Percentiles rank a stretch among this genome's conserved stretches.
Evolutionary conservation across 2,797 vertebrate species (phyloP).

Genomic region (Eulemur rubriventer): DNA sequence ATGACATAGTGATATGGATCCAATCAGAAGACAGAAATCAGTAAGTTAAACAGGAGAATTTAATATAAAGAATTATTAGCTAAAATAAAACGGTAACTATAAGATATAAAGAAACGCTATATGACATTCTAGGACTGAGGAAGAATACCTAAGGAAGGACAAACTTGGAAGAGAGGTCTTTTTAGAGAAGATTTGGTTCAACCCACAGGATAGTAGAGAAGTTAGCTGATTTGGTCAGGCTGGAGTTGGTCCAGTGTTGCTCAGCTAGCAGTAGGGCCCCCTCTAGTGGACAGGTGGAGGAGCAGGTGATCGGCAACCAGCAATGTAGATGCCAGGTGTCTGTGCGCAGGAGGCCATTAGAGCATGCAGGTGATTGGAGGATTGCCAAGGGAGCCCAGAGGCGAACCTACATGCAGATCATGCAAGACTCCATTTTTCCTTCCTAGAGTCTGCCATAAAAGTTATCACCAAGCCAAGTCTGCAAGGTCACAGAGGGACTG

Average conservation of each 20-base stretch:
- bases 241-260: background rate
- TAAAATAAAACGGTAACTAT: background rate
- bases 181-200: background rate
- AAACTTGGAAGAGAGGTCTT: background rate
- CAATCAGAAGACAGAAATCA: background rate
- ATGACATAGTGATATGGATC: background rate
- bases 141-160: background rate
- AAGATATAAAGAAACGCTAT: background rate
- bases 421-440: background rate
- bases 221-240: background rate
- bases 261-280: background rate
- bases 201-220: background rate
- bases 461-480: background rate
- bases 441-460: background rate
- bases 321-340: too few relatives aligned
- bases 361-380: background rate
- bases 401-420: background rate
- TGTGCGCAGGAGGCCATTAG: fast-evolving
- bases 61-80: background rate
- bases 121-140: background rate
- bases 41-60: background rate
- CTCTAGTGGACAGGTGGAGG: too few relatives aligned
- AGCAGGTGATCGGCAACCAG: background rate
- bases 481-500: background rate
- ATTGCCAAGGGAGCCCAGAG: background rate